These are phyloP conservation scores for Zoroaster sp. DNA, from an alignment of 53 echinoderm and acorn worm species.

Conservation along the genomic window DNA sequence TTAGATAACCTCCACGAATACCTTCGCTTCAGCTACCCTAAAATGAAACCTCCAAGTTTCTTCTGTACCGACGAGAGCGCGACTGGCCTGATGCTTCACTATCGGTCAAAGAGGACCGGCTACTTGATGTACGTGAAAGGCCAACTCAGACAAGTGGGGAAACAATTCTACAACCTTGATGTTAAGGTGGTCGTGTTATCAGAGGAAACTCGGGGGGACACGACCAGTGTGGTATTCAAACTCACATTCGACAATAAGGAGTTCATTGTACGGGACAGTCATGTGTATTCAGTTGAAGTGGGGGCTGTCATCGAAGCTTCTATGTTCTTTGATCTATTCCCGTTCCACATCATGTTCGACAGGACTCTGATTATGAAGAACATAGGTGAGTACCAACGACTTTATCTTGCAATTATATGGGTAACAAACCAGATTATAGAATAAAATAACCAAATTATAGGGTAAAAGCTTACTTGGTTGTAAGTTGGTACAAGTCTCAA, in stretches of 20 bases:
- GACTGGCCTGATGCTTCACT: conserved; percentile 80
- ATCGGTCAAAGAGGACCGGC: conserved; percentile 72
- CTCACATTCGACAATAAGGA: conserved; percentile 83
- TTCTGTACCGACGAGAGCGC: conserved; percentile 79
- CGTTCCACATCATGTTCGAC: conserved; percentile 87
- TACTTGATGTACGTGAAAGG: conserved; percentile 86
- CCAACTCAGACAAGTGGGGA: conserved; percentile 80
- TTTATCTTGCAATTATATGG: too few species aligned
- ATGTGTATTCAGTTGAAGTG: conserved; percentile 39
- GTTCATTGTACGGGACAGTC: conserved; percentile 36
- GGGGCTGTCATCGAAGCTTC: conserved; percentile 43
- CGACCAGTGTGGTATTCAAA: conserved; percentile 64
- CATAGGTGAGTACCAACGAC: conserved; percentile 71
- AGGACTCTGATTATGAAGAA: conserved; percentile 64
- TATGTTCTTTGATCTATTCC: conserved; percentile 78
- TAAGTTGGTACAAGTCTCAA: too few species aligned
- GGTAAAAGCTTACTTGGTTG: too few species aligned
- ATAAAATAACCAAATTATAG: too few species aligned
- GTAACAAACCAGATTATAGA: too few species aligned
- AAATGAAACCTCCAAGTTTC: conserved; percentile 95
- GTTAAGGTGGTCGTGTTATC: conserved; percentile 69
- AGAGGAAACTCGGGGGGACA: conserved; percentile 56
- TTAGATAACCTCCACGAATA: conserved; percentile 96
- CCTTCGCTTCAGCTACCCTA: conserved; percentile 94
- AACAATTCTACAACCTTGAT: conserved; percentile 76